Conservation (phyloP, 2,888 invertebrate genomes). For the Pheosia tremula region DNA sequence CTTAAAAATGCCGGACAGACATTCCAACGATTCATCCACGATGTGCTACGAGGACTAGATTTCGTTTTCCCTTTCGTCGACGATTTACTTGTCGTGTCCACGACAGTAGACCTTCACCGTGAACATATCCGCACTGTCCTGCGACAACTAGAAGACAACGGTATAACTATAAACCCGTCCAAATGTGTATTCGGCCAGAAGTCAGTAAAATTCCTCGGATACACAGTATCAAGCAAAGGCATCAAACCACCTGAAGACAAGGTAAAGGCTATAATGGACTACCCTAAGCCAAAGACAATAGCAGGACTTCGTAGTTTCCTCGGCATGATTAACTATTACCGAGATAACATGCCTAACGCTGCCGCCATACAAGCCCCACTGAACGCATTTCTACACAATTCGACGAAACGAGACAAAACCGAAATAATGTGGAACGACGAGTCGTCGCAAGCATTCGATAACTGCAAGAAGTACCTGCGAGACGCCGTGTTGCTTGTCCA, state of each 20-base stretch:
- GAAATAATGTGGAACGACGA: slow-evolving; percentile 4
- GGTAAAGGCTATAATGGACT: slow-evolving; percentile 7
- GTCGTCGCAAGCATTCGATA: slow-evolving; percentile 29
- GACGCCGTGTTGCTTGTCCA: slow-evolving; percentile 44
- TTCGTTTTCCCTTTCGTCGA: slow-evolving; percentile 8
- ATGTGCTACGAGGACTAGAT: background rate
- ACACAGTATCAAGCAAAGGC: slow-evolving; percentile 5
- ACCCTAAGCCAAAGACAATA: slow-evolving; percentile 4
- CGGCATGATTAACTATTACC: slow-evolving; percentile 37
- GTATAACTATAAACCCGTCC: slow-evolving; percentile 3
- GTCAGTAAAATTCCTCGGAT: slow-evolving; percentile 8
- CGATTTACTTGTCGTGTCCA: background rate
- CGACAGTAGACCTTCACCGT: background rate
- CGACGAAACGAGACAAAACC: slow-evolving; percentile 8
- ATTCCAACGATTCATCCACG: background rate
- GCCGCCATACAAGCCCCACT: slow-evolving; percentile 34
- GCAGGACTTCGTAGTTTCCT: background rate
- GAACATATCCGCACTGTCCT: background rate
- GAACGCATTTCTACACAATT: slow-evolving; percentile 22
- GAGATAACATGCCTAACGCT: slow-evolving; percentile 49
- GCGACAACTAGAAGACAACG: background rate
- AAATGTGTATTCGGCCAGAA: slow-evolving; percentile 7
- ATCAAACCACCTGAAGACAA: slow-evolving; percentile 1
- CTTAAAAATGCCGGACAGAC: slow-evolving; percentile 4
- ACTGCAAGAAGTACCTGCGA: slow-evolving; percentile 38